These are phyloP conservation scores for Ditula angustiorana DNA, from an alignment of 2,888 invertebrate species.

Conservation along the genomic window DNA sequence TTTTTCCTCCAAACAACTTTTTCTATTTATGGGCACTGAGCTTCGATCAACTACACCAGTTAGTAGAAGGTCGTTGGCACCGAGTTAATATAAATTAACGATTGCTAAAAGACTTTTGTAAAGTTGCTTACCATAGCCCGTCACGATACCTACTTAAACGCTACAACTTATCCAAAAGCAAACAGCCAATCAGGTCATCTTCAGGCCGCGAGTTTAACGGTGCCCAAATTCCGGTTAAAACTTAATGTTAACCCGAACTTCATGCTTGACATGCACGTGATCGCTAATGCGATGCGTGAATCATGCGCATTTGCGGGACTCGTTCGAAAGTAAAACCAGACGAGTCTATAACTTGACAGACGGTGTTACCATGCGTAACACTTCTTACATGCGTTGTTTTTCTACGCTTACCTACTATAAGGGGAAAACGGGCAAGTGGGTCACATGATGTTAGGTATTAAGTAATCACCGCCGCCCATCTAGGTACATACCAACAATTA, in stretches of 20 bases:
- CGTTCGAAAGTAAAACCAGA: constrained; percentile 32
- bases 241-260: constrained; percentile 46
- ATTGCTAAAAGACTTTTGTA: too few relatives aligned
- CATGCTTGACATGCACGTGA: constrained; percentile 47
- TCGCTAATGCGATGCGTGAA: constrained; percentile 30
- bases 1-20: too few relatives aligned
- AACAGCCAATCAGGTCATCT: constrained; percentile 69
- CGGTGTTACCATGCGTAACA: not conserved
- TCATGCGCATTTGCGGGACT: constrained; percentile 17
- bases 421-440: too few relatives aligned
- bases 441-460: too few relatives aligned
- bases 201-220: constrained; percentile 74
- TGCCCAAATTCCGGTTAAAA: constrained; percentile 66
- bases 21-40: too few relatives aligned
- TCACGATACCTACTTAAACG: not conserved
- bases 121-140: not conserved
- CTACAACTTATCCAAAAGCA: constrained; percentile 62
- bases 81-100: too few relatives aligned
- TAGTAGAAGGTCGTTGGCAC: too few relatives aligned
- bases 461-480: too few relatives aligned
- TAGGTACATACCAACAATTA: too few relatives aligned
- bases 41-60: too few relatives aligned
- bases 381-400: too few relatives aligned
- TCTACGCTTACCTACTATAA: too few relatives aligned
- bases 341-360: constrained; percentile 5